Evolutionary conservation across 1,140 invertebrate genomes (phyloP), one percentile per base, ranked within the genome.

Genomic region (Coptotermes formosanus): DNA sequence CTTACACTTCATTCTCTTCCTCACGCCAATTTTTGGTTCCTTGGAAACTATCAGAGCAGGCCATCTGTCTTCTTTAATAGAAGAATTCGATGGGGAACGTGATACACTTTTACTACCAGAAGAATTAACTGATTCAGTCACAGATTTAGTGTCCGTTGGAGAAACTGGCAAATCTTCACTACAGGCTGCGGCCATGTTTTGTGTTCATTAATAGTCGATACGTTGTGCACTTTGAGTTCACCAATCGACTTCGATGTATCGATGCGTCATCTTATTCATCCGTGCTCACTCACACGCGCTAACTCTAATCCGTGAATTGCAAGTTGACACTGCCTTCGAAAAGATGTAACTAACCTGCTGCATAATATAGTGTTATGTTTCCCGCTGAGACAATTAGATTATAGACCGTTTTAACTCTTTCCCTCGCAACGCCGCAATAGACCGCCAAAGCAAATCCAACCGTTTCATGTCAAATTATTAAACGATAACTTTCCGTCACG

Each of bases 51-150:
- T 89, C 55, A 93, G 88, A 87, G 91, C 90, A 11, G 92, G 91
- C 93, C 93, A 93, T 86, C 92, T 92, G 87, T 93, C 92, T 84
- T 93, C 92, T 86, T 90, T 90, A 45, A 92, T 90, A 6, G 92
- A 93, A 84, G 92, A 92, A 86, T 89, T 89, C 44, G 92, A 93
- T 30, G 92, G 91, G 69, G 92, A 92, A 87, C 92, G 90, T 23
- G 92, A 92, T 52, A 91, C 91, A 89, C 89, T 91, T 89, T 90
- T 92, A 69, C 91, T 91, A 87, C 92, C 92, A 85, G 91, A 89
- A 30, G 91, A 90, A 25, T 91, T 91, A 82, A 90, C 86, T 86
- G 90, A 89, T 86, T 90, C 91, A 88, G 90, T 88, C 84, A 90
- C 90, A 83, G 91, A 90, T 38, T 90, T 91, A 88, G 90, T 91